Evolutionary conservation across 2,888 invertebrate genomes (phyloP), one percentile per base, ranked within the genome.

Genomic region (Amphimallon solstitiale): DNA sequence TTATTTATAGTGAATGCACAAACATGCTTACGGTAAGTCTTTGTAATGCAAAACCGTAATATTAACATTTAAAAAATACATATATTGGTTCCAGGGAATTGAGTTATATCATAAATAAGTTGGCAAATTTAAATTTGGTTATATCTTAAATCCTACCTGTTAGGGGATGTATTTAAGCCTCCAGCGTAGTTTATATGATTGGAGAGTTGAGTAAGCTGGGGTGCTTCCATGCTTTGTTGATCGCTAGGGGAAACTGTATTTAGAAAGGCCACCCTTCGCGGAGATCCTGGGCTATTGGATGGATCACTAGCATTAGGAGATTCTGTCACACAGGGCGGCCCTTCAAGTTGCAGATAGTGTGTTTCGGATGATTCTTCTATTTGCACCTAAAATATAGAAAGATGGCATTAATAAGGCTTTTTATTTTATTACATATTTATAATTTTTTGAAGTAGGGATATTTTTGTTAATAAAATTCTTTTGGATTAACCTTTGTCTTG

Each of bases 171-270:
- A 40, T 76, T 76, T 12, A 76, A 71, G 6, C 72, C 74, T 9
- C 78, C 79, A 5, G 80, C 75, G 62, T 80, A 81, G 67, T 78
- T 80, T 51, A 81, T 81, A 63, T 82, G 81, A 64, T 75, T 80
- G 45, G 81, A 80, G 21, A 82, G 75, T 62, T 79, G 81, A 2
- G 81, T 82, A 6, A 82, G 71, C 67, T 81, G 80, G 3, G 79
- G 76, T 9, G 73, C 72, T 59, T 76, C 78, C 35, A 76, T 71
- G n/a, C 68, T 69, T 67, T 74, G 75, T 40, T 77, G 78, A 23
- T 78, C 77, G 7, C 73, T 74, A n/a, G 74, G 68, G 3, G 75
- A 71, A 19, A 75, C 71, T 17, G 70, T 68, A 52, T 74, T 73
- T 37, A 79, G 65, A 69, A 76, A 77, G 5, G 77, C 74, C 59